These are phyloP conservation scores for Sclerodermus sp. DNA, from an alignment of 2,888 invertebrate genomes.

Conservation along the genomic window DNA sequence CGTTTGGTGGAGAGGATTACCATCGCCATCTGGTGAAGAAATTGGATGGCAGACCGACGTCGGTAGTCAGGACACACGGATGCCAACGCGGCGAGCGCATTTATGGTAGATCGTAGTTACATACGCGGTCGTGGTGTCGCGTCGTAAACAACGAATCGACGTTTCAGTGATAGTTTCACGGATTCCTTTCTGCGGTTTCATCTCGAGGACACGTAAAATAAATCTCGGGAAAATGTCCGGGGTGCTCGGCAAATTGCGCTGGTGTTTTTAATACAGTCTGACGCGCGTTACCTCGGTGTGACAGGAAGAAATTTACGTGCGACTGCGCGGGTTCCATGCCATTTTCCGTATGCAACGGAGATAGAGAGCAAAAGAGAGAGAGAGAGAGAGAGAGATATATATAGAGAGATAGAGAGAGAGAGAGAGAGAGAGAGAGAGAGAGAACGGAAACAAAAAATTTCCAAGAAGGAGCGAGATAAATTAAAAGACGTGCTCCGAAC, in stretches of 20 bases:
- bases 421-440: conserved; percentile 1
- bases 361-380: conserved; percentile 1
- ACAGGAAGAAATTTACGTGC: neutral
- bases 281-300: neutral
- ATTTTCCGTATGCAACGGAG: conserved; percentile 40
- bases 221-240: neutral
- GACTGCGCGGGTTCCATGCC: conserved; percentile 25
- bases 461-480: neutral
- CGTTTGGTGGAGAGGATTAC: too few relatives aligned
- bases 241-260: neutral
- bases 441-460: neutral
- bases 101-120: conserved; percentile 4
- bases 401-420: conserved; percentile 1
- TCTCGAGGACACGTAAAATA: neutral
- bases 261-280: neutral
- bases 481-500: too few relatives aligned
- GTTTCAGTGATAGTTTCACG: neutral
- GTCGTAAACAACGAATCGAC: conserved; percentile 32
- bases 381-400: too few relatives aligned
- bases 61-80: too few relatives aligned
- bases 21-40: too few relatives aligned
- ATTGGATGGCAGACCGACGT: too few relatives aligned
- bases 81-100: conserved; percentile 28
- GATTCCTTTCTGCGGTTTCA: neutral
- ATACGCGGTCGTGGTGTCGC: conserved; percentile 28